Evolutionary conservation across 2,888 invertebrate species (phyloP).

Genomic region (Polylopha cassiicola): DNA sequence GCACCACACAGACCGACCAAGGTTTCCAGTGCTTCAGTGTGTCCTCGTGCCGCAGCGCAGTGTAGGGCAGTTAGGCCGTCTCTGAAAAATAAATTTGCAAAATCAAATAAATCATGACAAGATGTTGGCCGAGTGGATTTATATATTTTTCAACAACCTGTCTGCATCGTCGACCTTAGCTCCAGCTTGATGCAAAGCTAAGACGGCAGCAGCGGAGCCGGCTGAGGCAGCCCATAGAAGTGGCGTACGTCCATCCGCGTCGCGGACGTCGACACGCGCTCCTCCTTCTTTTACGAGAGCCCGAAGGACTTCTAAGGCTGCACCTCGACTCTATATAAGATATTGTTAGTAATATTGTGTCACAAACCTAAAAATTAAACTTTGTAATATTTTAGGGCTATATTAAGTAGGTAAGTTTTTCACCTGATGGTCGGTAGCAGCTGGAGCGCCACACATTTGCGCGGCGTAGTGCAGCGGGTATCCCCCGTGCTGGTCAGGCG

Average conservation of each 20-base stretch:
- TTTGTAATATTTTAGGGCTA: neutral
- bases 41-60: slow-evolving; percentile 97
- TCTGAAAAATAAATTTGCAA: slow-evolving; percentile 71
- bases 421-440: slow-evolving; percentile 76
- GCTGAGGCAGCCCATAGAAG: slow-evolving; percentile 98
- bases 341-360: neutral
- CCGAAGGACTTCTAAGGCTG: slow-evolving; percentile 88
- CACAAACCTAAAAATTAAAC: too few relatives aligned
- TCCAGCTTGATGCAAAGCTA: slow-evolving; percentile 91
- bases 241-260: slow-evolving; percentile 95
- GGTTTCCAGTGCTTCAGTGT: slow-evolving; percentile 93
- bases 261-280: slow-evolving; percentile 89
- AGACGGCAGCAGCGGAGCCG: slow-evolving; percentile 94
- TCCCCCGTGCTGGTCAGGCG: slow-evolving; percentile 95
- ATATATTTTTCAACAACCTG: too few relatives aligned
- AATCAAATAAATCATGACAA: too few relatives aligned
- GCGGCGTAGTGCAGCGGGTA: slow-evolving; percentile 98
- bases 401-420: slow-evolving; percentile 20
- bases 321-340: slow-evolving; percentile 57
- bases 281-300: slow-evolving; percentile 86
- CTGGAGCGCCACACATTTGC: slow-evolving; percentile 94
- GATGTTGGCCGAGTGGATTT: too few relatives aligned
- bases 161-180: slow-evolving; percentile 89
- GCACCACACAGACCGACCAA: slow-evolving; percentile 92
- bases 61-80: slow-evolving; percentile 97